These are phyloP conservation scores for Cossypha caffra DNA, from an alignment of 2,797 vertebrate genomes.

Conservation along the genomic window DNA sequence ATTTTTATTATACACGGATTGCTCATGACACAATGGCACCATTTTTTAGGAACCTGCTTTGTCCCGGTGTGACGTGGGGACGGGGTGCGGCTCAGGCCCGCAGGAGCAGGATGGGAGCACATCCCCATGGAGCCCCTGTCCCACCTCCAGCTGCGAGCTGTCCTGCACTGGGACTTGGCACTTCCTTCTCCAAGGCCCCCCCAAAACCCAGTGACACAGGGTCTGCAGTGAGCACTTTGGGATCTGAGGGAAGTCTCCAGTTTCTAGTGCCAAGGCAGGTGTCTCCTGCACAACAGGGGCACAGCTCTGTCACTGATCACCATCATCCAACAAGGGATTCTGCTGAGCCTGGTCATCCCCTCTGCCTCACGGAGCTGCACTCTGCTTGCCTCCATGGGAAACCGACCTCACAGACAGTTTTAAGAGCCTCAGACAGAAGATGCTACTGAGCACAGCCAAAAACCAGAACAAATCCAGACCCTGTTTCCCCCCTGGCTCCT, in stretches of 20 bases:
- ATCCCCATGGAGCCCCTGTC: not conserved
- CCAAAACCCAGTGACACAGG: fast-evolving
- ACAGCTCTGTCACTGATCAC: not conserved
- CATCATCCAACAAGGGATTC: fast-evolving
- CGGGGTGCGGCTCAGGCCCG: not conserved
- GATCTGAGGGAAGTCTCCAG: not conserved
- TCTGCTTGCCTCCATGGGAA: not conserved
- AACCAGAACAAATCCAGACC: not conserved
- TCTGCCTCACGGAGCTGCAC: not conserved
- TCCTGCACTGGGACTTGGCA: not conserved
- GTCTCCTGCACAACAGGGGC: not conserved
- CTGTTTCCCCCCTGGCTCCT: not conserved
- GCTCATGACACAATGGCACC: conserved; percentile 54
- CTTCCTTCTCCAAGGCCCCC: not conserved
- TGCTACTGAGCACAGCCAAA: not conserved
- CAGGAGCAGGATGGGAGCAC: not conserved
- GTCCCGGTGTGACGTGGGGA: fast-evolving
- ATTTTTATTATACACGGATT: conserved; percentile 34
- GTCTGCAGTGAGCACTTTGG: fast-evolving
- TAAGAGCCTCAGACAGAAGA: not conserved
- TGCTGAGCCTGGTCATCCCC: not conserved
- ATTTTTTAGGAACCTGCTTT: conserved; percentile 51
- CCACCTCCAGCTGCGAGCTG: fast-evolving
- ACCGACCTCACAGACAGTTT: not conserved
- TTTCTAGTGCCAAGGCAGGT: not conserved